phyloP scores from a whole-genome alignment of 2,888 invertebrate genomes.

The Brachyptera risi region DNA sequence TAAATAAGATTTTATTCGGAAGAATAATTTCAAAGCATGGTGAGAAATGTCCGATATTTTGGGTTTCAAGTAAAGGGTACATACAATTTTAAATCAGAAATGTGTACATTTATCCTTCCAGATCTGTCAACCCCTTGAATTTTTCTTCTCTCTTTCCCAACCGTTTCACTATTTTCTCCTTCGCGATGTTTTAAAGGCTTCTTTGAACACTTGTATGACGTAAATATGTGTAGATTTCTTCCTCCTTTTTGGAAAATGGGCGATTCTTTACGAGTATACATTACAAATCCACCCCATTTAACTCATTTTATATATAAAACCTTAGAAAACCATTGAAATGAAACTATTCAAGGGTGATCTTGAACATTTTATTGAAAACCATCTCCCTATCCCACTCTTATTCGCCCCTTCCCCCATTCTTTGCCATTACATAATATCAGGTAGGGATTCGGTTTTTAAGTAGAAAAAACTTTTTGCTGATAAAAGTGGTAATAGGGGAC shows the following conservation, averaged over 20 bases:
- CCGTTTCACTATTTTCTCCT: too few relatives aligned
- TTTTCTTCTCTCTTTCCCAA: too few relatives aligned
- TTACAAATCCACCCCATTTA: slow-evolving; percentile 18
- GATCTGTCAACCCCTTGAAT: slow-evolving; percentile 12
- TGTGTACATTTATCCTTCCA: background rate
- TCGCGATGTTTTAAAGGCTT: background rate
- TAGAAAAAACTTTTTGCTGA: too few relatives aligned
- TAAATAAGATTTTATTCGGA: too few relatives aligned
- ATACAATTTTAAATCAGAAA: background rate
- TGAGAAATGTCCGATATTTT: background rate
- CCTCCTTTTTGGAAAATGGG: background rate
- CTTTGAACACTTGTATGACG: background rate
- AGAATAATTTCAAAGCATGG: too few relatives aligned
- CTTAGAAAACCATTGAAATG: slow-evolving; percentile 1
- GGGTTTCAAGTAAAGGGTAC: slow-evolving; percentile 3
- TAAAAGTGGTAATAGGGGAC: too few relatives aligned
- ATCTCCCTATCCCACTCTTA: background rate
- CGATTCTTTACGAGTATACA: background rate
- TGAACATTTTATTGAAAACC: slow-evolving; percentile 10
- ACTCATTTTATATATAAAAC: slow-evolving; percentile 11
- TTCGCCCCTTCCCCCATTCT: too few relatives aligned
- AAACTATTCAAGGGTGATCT: too few relatives aligned
- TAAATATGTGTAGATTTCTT: background rate
- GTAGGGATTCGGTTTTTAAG: too few relatives aligned
- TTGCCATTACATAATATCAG: background rate